These are phyloP conservation scores for Periophthalmus modestus DNA, from an alignment of 2,113 vertebrate species.

Conservation along the genomic window DNA sequence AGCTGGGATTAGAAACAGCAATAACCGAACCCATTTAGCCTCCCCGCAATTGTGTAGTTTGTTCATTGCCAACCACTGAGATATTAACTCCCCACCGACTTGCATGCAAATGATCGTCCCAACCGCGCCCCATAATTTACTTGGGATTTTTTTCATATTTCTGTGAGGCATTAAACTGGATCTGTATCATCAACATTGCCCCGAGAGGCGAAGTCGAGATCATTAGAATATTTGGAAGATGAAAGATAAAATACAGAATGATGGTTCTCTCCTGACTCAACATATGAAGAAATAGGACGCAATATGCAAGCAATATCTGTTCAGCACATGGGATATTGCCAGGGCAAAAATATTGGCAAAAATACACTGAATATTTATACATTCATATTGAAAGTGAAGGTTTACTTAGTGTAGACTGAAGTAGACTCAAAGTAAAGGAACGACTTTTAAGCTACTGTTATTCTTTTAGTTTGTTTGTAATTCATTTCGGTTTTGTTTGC, in stretches of 20 bases:
- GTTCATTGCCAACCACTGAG: constrained; percentile 40
- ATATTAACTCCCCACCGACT: constrained; percentile 50
- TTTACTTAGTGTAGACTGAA: no score
- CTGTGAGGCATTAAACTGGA: constrained; percentile 45
- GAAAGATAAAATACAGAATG: constrained; percentile 48
- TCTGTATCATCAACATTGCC: constrained; percentile 46
- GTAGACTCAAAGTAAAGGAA: no score
- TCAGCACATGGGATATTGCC: constrained; percentile 32
- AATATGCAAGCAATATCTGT: constrained; percentile 48
- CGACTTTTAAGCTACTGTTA: not conserved
- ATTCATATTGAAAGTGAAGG: no score
- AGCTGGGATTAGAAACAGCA: constrained; percentile 36
- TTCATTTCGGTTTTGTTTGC: not conserved
- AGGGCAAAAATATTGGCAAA: not conserved
- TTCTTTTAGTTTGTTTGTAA: not conserved
- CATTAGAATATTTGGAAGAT: constrained; percentile 54
- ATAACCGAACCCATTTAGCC: constrained; percentile 42
- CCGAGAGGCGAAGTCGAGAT: constrained; percentile 36
- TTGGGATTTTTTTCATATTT: constrained; percentile 28
- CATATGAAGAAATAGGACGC: constrained; percentile 33
- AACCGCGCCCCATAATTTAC: constrained; percentile 39
- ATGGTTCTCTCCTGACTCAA: constrained; percentile 34
- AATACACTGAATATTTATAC: no score
- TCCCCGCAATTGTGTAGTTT: constrained; percentile 31
- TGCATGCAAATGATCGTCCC: constrained; percentile 46